Evolutionary conservation across 2,113 vertebrate species (phyloP), one percentile per base, ranked within the genome.

Genomic region (Platichthys flesus): DNA sequence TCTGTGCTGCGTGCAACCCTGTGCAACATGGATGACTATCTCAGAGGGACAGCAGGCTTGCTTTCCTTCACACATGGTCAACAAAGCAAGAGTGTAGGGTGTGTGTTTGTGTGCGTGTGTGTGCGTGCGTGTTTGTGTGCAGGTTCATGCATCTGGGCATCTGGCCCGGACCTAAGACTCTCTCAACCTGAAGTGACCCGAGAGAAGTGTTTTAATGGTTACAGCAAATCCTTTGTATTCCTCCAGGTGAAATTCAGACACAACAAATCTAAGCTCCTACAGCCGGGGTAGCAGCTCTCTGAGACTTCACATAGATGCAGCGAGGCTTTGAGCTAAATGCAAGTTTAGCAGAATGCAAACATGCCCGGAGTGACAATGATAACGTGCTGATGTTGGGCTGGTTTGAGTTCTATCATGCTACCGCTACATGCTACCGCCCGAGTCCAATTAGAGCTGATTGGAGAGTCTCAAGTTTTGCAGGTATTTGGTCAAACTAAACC

Each of bases 11-110:
- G 67, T 31, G 31, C 31, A 31, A 31, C 31, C 31, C 31, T 86
- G 83, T 83, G 81, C 81, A 89, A 79, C 79, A 77, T 85, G 76
- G 85, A 81, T 82, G 83, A 86, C 87, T 89, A 85, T 90, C 82
- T 84, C 78, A 74, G 62, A 73, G 76, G 78, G 64, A 88, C 89
- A 88, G 82, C 65, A 40, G 77, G 79, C 60, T 67, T 81, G 40
- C 71, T 76, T 79, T 81, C 71, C 76, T 82, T 74, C 65, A 88
- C 79, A 83, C 64, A 86, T 74, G 81, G 74, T 69, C 68, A 71
- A 67, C 71, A 73, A 76, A 79, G 76, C 79, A 71, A 47, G 45
- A 75, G 82, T 21, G 13, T 51, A 20, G 40, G 40, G 0, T 35
- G 40, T 73, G 63, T 85, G 45, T 71, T 20, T 42, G 3, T 31